Conservation (phyloP, 2,888 invertebrate species). For the Rhyacophila evoluta region DNA sequence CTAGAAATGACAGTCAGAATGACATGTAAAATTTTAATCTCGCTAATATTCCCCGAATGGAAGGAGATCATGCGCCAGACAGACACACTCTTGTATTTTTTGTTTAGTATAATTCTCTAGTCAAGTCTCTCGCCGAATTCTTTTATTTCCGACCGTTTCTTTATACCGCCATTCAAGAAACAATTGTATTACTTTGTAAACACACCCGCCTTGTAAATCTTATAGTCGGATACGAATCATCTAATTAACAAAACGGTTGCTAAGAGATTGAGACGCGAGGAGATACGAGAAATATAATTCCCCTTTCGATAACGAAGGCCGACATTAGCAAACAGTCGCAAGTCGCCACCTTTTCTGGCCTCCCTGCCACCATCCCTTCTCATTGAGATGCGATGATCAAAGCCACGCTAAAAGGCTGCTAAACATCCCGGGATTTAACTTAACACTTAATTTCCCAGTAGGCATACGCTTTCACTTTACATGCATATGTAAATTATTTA, state of each 20-base stretch:
- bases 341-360: neutral
- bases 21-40: too few relatives aligned
- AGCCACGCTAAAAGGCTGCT: constrained; percentile 4
- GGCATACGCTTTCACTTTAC: neutral
- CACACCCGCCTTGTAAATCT: neutral
- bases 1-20: too few relatives aligned
- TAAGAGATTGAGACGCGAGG: neutral
- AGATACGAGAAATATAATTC: constrained; percentile 15
- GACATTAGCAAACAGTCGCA: constrained; percentile 12
- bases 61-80: too few relatives aligned
- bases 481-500: too few relatives aligned
- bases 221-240: neutral
- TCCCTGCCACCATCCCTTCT: neutral
- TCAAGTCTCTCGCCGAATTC: too few relatives aligned
- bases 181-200: neutral
- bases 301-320: constrained; percentile 1
- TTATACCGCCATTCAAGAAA: neutral
- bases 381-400: neutral
- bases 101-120: too few relatives aligned
- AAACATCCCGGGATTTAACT: constrained; percentile 6
- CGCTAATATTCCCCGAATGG: too few relatives aligned
- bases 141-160: too few relatives aligned
- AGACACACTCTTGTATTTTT: too few relatives aligned
- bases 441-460: constrained; percentile 12
- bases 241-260: constrained; percentile 14